Conservation (phyloP, 2,797 vertebrate species). For the Sebastolobus alascanus region DNA sequence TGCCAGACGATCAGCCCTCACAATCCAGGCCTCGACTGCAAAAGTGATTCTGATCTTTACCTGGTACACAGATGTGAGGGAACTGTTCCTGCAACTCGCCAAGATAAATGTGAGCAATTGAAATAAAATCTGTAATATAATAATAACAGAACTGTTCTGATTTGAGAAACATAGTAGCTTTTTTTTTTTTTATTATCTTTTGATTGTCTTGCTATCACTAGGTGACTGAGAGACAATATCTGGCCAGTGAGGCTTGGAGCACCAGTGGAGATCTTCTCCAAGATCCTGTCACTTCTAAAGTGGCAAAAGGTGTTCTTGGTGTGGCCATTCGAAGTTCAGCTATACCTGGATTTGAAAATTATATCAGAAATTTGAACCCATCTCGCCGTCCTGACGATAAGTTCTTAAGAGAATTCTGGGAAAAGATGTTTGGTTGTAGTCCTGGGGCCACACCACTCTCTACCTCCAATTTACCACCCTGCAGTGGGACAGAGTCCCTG, state of each 20-base stretch:
- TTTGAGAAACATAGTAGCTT: background rate
- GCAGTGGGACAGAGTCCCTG: slow-evolving; percentile 77
- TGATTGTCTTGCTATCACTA: slow-evolving; percentile 6
- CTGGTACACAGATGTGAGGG: slow-evolving; percentile 79
- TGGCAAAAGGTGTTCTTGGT: slow-evolving; percentile 78
- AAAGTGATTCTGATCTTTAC: slow-evolving; percentile 82
- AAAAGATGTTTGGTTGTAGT: slow-evolving; percentile 75
- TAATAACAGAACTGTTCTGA: background rate
- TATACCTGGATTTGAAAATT: slow-evolving; percentile 76
- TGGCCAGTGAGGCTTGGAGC: slow-evolving; percentile 85
- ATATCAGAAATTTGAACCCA: slow-evolving; percentile 73
- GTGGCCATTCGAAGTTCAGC: slow-evolving; percentile 80
- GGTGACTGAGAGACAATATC: slow-evolving; percentile 79
- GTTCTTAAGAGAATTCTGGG: slow-evolving; percentile 77
- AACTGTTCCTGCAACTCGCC: slow-evolving; percentile 77
- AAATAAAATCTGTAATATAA: background rate
- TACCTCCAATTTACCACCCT: slow-evolving; percentile 47
- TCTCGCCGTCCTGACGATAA: slow-evolving; percentile 56
- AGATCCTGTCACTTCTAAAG: slow-evolving; percentile 61
- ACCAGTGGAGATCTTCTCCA: slow-evolving; percentile 75
- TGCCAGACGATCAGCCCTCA: slow-evolving; percentile 69
- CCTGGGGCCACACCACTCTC: background rate
- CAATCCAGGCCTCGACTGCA: slow-evolving; percentile 79
- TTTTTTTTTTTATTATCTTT: background rate
- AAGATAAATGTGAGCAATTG: slow-evolving; percentile 76